A percentile compares a stretch with the other conserved stretches of the same genome.
These are phyloP conservation scores for Neodiprion lecontei DNA, from an alignment of 1,140 invertebrate genomes.

Conservation along the genomic window DNA sequence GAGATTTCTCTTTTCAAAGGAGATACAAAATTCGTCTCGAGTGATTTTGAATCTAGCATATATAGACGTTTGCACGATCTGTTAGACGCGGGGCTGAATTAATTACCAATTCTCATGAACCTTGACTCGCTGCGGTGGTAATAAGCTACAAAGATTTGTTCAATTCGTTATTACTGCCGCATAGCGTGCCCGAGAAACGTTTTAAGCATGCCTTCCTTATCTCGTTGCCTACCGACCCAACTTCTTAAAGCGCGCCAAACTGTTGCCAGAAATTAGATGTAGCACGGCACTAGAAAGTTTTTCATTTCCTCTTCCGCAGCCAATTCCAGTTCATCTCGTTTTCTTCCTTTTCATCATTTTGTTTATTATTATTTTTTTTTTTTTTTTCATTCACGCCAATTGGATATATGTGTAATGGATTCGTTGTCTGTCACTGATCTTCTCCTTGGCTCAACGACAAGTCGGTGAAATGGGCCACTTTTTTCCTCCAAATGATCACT, in stretches of 20 bases:
- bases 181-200: not conserved
- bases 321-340: not conserved
- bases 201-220: not conserved
- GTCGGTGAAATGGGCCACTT: not conserved
- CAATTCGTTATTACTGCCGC: not conserved
- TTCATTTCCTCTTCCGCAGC: not conserved
- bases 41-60: no score
- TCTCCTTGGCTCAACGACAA: not conserved
- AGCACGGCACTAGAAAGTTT: no score
- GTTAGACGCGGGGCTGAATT: not conserved
- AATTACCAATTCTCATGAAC: not conserved
- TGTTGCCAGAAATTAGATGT: not conserved
- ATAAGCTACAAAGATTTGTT: not conserved
- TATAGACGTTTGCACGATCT: conserved; percentile 1
- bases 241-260: not conserved
- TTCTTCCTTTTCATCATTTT: not conserved
- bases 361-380: no score
- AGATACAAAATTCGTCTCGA: no score
- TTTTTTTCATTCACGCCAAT: not conserved
- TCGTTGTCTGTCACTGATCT: no score
- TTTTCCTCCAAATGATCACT: not conserved
- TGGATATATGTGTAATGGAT: not conserved
- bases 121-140: conserved; percentile 3
- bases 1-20: no score
- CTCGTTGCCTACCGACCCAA: not conserved